Evolutionary conservation across 2,113 vertebrate genomes (phyloP).

Genomic region (Eretmochelys imbricata): DNA sequence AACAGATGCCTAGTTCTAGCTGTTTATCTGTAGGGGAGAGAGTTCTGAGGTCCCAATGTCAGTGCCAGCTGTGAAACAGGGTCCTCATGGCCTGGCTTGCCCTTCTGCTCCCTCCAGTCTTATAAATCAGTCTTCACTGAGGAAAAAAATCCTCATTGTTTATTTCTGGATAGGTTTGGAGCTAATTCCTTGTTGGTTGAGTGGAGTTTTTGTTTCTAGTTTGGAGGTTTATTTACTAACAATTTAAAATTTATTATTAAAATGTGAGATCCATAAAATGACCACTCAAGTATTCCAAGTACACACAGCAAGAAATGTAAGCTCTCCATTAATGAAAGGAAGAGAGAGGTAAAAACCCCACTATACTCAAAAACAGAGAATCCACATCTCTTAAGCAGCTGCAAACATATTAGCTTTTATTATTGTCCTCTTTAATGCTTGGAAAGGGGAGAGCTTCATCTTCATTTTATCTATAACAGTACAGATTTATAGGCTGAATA

Average conservation of each 20-base stretch:
- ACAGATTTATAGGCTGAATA: conserved; percentile 62
- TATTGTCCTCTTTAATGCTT: conserved; percentile 21
- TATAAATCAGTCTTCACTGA: background rate
- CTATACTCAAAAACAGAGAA: background rate
- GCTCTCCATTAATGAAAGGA: background rate
- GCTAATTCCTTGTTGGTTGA: background rate
- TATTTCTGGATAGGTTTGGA: conserved; percentile 29
- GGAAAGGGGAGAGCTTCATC: conserved; percentile 34
- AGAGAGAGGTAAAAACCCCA: background rate
- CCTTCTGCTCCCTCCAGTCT: background rate
- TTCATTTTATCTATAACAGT: conserved; percentile 55
- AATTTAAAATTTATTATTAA: background rate
- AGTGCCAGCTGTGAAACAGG: conserved; percentile 39
- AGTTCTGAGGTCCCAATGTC: conserved; percentile 49
- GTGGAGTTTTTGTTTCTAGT: background rate
- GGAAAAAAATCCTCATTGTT: background rate
- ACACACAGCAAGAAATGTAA: background rate
- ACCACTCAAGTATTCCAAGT: background rate
- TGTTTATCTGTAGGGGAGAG: conserved; percentile 44
- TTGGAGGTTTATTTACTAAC: background rate
- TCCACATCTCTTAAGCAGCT: conserved; percentile 12
- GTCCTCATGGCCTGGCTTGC: background rate
- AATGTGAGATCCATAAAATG: background rate
- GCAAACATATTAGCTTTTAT: background rate
- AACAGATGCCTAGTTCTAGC: conserved; percentile 61